phyloP scores from a whole-genome alignment of 2,113 vertebrate genomes.

The Xenus cinereus region DNA sequence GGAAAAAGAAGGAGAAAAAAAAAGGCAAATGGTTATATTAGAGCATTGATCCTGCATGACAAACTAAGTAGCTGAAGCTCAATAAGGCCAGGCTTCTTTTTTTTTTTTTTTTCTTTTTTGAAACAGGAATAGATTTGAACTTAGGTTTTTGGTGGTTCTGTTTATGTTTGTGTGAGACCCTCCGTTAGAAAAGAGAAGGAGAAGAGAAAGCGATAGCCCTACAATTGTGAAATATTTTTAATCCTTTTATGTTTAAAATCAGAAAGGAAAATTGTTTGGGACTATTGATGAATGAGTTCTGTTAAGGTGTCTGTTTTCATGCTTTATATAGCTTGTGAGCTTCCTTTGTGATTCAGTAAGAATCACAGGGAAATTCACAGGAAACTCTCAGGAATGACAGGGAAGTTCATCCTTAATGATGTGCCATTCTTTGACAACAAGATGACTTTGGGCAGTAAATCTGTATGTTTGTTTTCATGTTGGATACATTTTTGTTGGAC shows the following conservation, averaged over 20 bases:
- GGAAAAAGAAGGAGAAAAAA: too few species aligned
- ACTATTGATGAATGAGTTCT: neutral
- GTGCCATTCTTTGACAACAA: neutral
- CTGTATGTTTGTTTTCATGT: neutral
- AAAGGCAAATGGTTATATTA: neutral
- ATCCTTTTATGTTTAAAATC: neutral
- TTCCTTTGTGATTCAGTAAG: neutral
- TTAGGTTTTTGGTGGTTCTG: neutral
- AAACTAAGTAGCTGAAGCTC: neutral
- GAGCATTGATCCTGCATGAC: neutral
- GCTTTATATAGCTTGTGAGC: neutral
- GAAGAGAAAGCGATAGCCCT: neutral
- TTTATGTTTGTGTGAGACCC: neutral
- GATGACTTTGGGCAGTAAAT: neutral
- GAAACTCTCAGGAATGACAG: neutral
- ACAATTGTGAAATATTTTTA: neutral
- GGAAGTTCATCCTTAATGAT: neutral
- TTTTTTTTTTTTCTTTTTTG: neutral
- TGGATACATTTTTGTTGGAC: neutral
- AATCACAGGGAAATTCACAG: neutral
- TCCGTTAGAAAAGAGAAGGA: neutral
- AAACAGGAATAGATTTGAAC: neutral
- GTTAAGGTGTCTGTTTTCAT: neutral
- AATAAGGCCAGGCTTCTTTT: neutral
- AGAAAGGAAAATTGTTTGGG: neutral